Evolutionary conservation across 2,888 invertebrate species (phyloP).

Genomic region (Stenodema calcarata): DNA sequence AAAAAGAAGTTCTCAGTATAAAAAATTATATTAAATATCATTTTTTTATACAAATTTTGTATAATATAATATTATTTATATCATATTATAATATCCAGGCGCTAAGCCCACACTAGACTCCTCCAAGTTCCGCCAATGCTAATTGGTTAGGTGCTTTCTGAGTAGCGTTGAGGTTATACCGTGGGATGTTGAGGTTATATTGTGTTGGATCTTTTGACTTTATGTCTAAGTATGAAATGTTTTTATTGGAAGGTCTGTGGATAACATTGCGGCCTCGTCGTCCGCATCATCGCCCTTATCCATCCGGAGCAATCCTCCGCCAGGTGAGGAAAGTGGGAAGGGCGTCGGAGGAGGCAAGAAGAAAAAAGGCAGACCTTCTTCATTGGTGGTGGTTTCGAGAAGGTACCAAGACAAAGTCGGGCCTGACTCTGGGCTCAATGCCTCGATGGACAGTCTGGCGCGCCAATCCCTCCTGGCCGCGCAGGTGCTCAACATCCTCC

Average conservation of each 20-base stretch:
- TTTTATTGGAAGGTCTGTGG: constrained; percentile 59
- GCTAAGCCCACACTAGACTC: too few species aligned
- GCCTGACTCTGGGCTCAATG: constrained; percentile 57
- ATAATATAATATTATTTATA: too few species aligned
- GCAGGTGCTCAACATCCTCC: constrained; percentile 80
- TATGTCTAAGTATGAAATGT: neutral
- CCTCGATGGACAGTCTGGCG: constrained; percentile 72
- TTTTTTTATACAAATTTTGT: too few species aligned
- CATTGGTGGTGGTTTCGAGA: constrained; percentile 54
- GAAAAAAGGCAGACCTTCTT: constrained; percentile 56
- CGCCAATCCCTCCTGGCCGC: constrained; percentile 78
- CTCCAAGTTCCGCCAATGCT: too few species aligned
- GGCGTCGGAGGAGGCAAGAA: constrained; percentile 55
- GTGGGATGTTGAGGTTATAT: too few species aligned
- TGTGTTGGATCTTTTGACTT: too few species aligned
- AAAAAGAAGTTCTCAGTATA: too few species aligned
- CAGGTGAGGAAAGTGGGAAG: constrained; percentile 53
- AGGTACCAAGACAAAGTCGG: constrained; percentile 58
- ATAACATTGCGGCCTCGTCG: constrained; percentile 61
- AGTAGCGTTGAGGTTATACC: too few species aligned
- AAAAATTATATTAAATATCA: too few species aligned
- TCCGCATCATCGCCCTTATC: constrained; percentile 57
- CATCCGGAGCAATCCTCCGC: constrained; percentile 56
- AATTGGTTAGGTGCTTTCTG: too few species aligned
- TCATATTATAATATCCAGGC: too few species aligned